Conservation (phyloP, 2,888 invertebrate genomes). For the Exocentrus adspersus region DNA sequence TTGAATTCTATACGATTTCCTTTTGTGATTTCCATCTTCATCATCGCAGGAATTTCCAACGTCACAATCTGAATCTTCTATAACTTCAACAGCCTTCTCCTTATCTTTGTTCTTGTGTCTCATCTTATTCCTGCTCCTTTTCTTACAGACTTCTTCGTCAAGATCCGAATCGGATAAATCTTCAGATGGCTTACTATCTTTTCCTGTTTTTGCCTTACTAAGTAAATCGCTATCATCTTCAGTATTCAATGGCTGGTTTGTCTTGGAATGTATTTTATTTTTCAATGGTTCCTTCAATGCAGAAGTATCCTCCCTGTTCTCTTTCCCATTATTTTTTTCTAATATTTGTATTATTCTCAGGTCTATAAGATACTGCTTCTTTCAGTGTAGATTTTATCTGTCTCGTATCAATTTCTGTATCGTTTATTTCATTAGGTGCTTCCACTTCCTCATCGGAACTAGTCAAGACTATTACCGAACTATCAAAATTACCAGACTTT, state of each 20-base stretch:
- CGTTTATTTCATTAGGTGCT: conserved; percentile 26
- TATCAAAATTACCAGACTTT: conserved; percentile 48
- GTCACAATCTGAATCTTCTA: conserved; percentile 6
- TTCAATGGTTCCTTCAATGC: not conserved
- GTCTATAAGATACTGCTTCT: conserved; percentile 17
- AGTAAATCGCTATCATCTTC: not conserved
- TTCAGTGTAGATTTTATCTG: conserved; percentile 31
- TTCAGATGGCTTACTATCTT: not conserved
- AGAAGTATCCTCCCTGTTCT: not conserved
- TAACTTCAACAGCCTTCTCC: too few relatives aligned
- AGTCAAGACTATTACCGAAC: conserved; percentile 54
- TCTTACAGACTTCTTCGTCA: not conserved
- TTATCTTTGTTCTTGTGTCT: too few relatives aligned
- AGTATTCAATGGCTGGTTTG: not conserved
- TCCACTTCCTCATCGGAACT: conserved; percentile 56
- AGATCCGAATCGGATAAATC: not conserved
- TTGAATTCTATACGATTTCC: conserved; percentile 25
- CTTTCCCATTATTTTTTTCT: conserved; percentile 8
- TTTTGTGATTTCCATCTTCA: conserved; percentile 9
- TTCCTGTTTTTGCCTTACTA: not conserved
- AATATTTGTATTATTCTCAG: conserved; percentile 1
- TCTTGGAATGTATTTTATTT: too few relatives aligned
- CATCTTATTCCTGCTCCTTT: not conserved
- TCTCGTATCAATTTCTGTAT: conserved; percentile 12
- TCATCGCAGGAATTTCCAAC: conserved; percentile 2